A percentile compares a stretch with the other conserved stretches of the same genome.
Conservation (phyloP, 2,888 invertebrate species). For the Linnaemya vulpina region DNA sequence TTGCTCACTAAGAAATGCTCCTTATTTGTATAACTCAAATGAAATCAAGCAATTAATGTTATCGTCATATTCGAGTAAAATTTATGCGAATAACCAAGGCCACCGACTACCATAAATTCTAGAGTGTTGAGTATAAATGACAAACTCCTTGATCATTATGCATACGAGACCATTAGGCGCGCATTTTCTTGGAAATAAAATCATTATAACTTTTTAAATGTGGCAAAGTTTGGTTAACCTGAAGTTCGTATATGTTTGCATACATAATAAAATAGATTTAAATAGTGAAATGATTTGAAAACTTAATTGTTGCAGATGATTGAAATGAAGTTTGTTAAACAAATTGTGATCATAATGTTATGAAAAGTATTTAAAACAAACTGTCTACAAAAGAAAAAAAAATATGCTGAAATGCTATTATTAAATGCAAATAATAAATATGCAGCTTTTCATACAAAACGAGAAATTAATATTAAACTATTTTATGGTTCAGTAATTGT, state of each 20-base stretch:
- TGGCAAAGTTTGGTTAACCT: slow-evolving; percentile 40
- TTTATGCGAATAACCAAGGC: not conserved
- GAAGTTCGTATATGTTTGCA: slow-evolving; percentile 21
- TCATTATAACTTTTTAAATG: slow-evolving; percentile 60
- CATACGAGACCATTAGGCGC: slow-evolving; percentile 62
- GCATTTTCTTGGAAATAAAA: slow-evolving; percentile 65
- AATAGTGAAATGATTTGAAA: slow-evolving; percentile 50
- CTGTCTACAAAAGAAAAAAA: slow-evolving; percentile 16
- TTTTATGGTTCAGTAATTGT: slow-evolving; percentile 45
- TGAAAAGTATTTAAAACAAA: slow-evolving; percentile 9
- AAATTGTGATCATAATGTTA: slow-evolving; percentile 26
- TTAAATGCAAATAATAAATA: slow-evolving; percentile 5
- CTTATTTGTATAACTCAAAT: no score
- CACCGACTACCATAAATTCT: slow-evolving; percentile 1
- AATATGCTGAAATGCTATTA: not conserved
- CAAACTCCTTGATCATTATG: slow-evolving; percentile 60
- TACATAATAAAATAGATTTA: slow-evolving; percentile 48
- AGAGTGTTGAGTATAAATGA: slow-evolving; percentile 52
- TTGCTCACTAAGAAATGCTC: not conserved
- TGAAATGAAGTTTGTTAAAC: slow-evolving; percentile 35
- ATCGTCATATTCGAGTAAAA: not conserved
- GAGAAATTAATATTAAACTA: slow-evolving; percentile 23
- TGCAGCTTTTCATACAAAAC: not conserved
- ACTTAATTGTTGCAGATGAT: slow-evolving; percentile 49
- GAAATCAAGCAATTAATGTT: no score